These are phyloP conservation scores for Vicugna pacos DNA, from an alignment of 2,113 vertebrate genomes.

Conservation along the genomic window DNA sequence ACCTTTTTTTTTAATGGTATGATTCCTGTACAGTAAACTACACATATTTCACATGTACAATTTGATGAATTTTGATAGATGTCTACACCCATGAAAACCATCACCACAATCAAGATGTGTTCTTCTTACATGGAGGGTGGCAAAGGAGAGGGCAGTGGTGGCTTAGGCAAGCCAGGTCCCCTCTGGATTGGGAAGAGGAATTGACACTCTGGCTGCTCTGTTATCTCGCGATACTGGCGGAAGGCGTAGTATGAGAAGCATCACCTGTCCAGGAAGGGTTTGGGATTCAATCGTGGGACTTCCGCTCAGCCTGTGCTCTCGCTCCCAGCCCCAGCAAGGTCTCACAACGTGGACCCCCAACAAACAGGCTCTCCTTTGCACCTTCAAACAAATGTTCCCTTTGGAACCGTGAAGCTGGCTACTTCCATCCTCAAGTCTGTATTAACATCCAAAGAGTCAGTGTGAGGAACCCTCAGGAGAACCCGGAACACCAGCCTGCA, in stretches of 20 bases:
- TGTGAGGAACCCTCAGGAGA: background rate
- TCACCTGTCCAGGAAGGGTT: background rate
- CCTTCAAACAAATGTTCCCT: background rate
- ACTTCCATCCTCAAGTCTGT: background rate
- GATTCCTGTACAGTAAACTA: no score
- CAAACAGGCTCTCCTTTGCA: background rate
- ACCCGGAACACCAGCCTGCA: accelerated
- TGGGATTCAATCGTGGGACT: background rate
- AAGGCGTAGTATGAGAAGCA: background rate
- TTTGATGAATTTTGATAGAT: no score
- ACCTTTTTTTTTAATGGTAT: no score
- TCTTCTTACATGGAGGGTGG: background rate
- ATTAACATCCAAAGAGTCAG: background rate
- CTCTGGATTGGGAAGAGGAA: background rate
- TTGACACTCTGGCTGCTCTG: background rate
- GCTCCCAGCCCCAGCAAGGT: background rate
- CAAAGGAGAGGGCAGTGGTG: background rate
- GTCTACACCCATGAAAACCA: no score
- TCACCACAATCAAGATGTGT: background rate
- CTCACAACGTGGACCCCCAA: background rate
- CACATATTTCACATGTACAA: no score
- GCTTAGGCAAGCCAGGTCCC: background rate
- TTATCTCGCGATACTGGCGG: background rate
- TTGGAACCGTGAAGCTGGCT: background rate
- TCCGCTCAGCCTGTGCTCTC: background rate